Conservation (phyloP, 1,140 invertebrate genomes). For the Pseudomyrmex dendroicus region DNA sequence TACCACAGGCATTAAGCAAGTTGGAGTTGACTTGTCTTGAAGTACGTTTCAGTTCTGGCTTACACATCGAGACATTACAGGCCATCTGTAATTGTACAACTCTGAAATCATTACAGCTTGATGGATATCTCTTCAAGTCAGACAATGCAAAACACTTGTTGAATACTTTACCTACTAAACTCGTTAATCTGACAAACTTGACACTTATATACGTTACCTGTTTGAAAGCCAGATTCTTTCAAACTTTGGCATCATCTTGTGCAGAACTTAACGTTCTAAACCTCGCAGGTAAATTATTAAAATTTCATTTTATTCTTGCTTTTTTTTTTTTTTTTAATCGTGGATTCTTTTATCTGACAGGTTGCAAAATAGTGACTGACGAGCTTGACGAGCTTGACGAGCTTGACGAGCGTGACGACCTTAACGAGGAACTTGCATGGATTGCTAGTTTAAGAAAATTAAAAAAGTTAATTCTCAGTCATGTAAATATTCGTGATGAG, state of each 20-base stretch:
- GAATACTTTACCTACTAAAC: constrained; percentile 45
- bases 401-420: too few relatives aligned
- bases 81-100: constrained; percentile 62
- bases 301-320: constrained; percentile 12
- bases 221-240: too few relatives aligned
- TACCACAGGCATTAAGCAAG: constrained; percentile 69
- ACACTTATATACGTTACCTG: too few relatives aligned
- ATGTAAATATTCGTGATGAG: constrained; percentile 65
- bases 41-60: constrained; percentile 62
- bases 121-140: background rate
- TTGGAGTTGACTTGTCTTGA: constrained; percentile 71
- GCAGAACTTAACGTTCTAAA: constrained; percentile 34
- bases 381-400: too few relatives aligned
- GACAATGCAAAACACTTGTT: constrained; percentile 38
- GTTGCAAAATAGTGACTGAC: constrained; percentile 63
- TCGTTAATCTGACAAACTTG: constrained; percentile 73
- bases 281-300: constrained; percentile 69
- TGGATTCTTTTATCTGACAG: constrained; percentile 59
- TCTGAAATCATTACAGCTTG: constrained; percentile 67
- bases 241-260: too few relatives aligned
- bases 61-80: constrained; percentile 62
- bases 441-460: constrained; percentile 70
- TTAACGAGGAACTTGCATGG: constrained; percentile 57
- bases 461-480: constrained; percentile 72
- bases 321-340: background rate